Percentiles rank a stretch among this genome's conserved stretches.
Evolutionary conservation across 53 echinoderm and acorn worm species (phyloP).

Genomic region (Patiria pectinifera): DNA sequence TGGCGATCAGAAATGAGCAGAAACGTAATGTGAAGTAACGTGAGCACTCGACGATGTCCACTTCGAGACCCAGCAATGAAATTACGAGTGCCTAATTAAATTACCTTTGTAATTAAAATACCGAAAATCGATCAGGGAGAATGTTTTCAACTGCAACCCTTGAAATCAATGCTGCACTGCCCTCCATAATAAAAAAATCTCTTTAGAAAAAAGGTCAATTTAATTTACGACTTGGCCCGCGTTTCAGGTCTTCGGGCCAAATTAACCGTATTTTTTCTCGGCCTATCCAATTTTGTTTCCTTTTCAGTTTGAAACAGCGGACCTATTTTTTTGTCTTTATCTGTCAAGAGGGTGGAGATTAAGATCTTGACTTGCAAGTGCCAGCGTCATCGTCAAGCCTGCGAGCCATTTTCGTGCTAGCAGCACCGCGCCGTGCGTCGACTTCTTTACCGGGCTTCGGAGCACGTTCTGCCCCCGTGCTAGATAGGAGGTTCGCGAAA

Average conservation of each 20-base stretch:
- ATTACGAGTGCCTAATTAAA: neutral
- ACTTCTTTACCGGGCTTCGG: neutral
- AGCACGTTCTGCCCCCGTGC: conserved; percentile 3
- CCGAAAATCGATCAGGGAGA: neutral
- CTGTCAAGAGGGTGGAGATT: conserved; percentile 12
- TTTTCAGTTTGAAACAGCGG: neutral
- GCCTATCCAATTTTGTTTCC: neutral
- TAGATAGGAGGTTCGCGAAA: neutral
- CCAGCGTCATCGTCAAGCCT: neutral
- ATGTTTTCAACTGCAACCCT: neutral
- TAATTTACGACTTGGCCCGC: neutral
- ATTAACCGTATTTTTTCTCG: neutral
- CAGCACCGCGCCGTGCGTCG: neutral
- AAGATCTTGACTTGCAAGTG: conserved; percentile 5
- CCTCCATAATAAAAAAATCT: neutral
- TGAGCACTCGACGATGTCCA: neutral
- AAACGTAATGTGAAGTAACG: neutral
- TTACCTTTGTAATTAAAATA: neutral
- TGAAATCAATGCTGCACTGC: neutral
- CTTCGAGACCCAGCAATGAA: neutral
- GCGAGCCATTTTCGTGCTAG: neutral
- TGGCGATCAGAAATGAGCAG: neutral
- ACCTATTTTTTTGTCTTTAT: conserved; percentile 6
- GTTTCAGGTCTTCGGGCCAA: neutral
- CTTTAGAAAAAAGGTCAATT: neutral